Percentiles rank a stretch among this genome's conserved stretches.
Evolutionary conservation across 2,888 invertebrate genomes (phyloP).

Genomic region (Apodemia zela): DNA sequence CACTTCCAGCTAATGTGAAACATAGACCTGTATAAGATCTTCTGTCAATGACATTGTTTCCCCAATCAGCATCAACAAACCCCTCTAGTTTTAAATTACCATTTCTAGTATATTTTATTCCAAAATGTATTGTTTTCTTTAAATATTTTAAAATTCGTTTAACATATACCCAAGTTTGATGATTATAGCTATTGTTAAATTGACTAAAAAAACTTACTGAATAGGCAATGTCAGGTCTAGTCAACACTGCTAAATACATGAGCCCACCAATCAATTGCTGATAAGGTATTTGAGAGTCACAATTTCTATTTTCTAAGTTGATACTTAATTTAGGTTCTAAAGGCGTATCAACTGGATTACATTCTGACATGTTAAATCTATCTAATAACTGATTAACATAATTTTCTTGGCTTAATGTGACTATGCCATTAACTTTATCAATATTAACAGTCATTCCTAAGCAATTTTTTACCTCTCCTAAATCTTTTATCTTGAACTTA

Average conservation of each 20-base stretch:
- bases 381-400: background rate
- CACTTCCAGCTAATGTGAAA: too few relatives aligned
- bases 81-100: background rate
- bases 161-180: background rate
- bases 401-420: background rate
- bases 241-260: background rate
- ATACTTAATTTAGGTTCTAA: background rate
- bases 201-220: conserved; percentile 3
- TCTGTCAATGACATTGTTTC: too few relatives aligned
- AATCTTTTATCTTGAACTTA: too few relatives aligned
- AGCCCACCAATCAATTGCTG: too few relatives aligned
- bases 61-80: background rate
- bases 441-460: too few relatives aligned
- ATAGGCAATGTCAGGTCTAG: background rate
- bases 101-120: background rate
- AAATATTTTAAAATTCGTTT: background rate
- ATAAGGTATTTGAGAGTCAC: background rate
- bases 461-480: too few relatives aligned
- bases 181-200: background rate
- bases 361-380: background rate
- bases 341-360: background rate
- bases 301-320: background rate
- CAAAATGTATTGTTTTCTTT: background rate
- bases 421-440: background rate
- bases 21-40: too few relatives aligned